Evolutionary conservation across 2,113 vertebrate genomes (phyloP).

Genomic region (Tenebrosternarchus preto): DNA sequence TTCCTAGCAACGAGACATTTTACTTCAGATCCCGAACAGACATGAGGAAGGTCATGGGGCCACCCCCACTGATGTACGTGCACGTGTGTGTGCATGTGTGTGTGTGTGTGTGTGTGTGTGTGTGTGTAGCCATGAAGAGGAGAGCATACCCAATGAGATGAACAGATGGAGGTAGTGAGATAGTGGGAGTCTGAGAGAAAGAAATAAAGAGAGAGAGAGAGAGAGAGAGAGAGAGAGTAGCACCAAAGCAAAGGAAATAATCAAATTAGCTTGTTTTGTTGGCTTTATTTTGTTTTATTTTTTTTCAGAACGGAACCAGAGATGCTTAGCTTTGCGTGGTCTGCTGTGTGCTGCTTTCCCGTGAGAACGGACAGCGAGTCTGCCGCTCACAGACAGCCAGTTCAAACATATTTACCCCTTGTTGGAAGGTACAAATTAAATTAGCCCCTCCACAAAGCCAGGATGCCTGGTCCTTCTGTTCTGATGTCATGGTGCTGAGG

Average conservation of each 20-base stretch:
- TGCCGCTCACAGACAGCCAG: conserved; percentile 85
- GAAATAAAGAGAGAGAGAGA: conserved; percentile 46
- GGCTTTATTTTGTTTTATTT: conserved; percentile 65
- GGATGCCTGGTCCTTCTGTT: conserved; percentile 99
- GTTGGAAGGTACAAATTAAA: conserved; percentile 99
- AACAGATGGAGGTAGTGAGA: conserved; percentile 52
- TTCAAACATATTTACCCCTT: conserved; percentile 98
- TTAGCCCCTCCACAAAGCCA: conserved; percentile 94
- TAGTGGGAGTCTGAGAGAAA: conserved; percentile 36
- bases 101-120: conserved; percentile 50
- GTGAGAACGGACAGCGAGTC: conserved; percentile 91
- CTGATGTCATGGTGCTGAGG: conserved; percentile 98
- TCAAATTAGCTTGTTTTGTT: conserved; percentile 82
- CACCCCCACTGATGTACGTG: conserved; percentile 61
- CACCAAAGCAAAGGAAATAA: conserved; percentile 82
- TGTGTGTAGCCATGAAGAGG: conserved; percentile 59
- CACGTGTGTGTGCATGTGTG: conserved; percentile 34
- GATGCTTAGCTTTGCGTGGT: conserved; percentile 84
- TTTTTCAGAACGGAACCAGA: conserved; percentile 83
- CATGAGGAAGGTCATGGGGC: conserved; percentile 80
- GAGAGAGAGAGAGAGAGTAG: conserved; percentile 48
- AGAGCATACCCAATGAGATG: conserved; percentile 63
- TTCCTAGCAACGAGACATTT: conserved; percentile 75
- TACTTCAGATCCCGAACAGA: conserved; percentile 77
- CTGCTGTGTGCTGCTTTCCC: conserved; percentile 87